Conservation (phyloP, 2,888 invertebrate genomes). For the Lasioglossum morio region DNA sequence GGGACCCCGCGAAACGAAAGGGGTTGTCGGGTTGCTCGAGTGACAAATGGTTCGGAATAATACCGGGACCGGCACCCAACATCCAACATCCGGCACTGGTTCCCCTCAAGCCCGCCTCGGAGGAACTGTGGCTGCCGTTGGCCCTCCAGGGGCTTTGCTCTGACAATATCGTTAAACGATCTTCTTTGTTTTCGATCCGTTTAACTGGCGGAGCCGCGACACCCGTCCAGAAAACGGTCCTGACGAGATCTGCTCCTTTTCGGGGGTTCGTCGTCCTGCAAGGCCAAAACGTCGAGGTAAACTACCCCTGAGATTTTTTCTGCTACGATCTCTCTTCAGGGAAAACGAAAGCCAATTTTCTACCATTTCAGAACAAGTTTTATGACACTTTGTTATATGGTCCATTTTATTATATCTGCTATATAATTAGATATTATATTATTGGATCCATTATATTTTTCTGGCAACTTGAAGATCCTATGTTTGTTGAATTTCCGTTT, state of each 20-base stretch:
- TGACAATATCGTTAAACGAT: conserved; percentile 80
- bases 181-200: conserved; percentile 77
- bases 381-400: too few relatives aligned
- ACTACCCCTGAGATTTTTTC: background rate
- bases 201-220: conserved; percentile 22
- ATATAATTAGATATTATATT: too few relatives aligned
- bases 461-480: too few relatives aligned
- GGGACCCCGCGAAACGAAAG: conserved; percentile 76
- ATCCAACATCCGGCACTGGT: conserved; percentile 72
- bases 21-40: conserved; percentile 81
- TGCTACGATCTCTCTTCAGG: background rate
- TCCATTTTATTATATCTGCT: too few relatives aligned
- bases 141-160: conserved; percentile 64
- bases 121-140: conserved; percentile 61
- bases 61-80: conserved; percentile 77
- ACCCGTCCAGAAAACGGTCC: background rate
- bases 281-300: background rate
- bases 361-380: too few relatives aligned
- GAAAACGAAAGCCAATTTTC: too few relatives aligned
- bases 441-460: too few relatives aligned
- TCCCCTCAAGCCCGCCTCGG: conserved; percentile 65
- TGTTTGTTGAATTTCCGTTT: too few relatives aligned
- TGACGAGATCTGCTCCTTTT: background rate
- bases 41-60: conserved; percentile 85
- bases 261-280: background rate